Evolutionary conservation across 2,888 invertebrate species (phyloP).

Genomic region (Bembecia ichneumoniformis): DNA sequence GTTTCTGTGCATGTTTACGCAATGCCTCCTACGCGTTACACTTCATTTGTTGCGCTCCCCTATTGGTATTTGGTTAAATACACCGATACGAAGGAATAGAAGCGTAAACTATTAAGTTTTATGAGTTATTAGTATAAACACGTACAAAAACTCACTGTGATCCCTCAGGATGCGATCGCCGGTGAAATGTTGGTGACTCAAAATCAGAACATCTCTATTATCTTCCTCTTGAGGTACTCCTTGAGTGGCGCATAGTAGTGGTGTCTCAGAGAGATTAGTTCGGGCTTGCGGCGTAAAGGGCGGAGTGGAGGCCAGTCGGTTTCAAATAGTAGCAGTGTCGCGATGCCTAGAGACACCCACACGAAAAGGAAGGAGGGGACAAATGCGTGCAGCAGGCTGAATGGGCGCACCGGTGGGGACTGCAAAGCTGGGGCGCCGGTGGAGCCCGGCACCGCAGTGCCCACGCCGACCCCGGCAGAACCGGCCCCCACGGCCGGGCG

Average conservation of each 20-base stretch:
- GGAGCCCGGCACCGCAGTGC: not conserved
- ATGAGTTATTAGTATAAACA: too few relatives aligned
- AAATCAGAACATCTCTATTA: constrained; percentile 75
- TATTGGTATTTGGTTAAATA: too few relatives aligned
- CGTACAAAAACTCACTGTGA: too few relatives aligned
- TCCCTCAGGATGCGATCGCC: not conserved
- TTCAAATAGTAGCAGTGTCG: constrained; percentile 82
- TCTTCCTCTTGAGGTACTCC: constrained; percentile 78
- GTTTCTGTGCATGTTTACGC: too few relatives aligned
- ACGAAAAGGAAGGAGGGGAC: constrained; percentile 85
- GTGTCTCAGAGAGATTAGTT: constrained; percentile 80
- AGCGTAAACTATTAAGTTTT: too few relatives aligned
- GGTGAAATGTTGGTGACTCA: not conserved
- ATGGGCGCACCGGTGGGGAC: constrained; percentile 41
- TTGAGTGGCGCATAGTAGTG: constrained; percentile 89
- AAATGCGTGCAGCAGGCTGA: constrained; percentile 80
- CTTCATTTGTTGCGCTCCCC: too few relatives aligned
- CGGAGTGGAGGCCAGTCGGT: constrained; percentile 82
- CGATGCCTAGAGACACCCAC: constrained; percentile 76
- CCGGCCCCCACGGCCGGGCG: constrained; percentile 8
- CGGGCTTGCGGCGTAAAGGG: constrained; percentile 80
- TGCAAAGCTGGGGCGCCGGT: constrained; percentile 24
- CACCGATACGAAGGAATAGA: too few relatives aligned
- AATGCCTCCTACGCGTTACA: too few relatives aligned
- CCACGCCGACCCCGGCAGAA: constrained; percentile 9